Base-by-base conservation (phyloP, 1,140 invertebrate species). In the Drosophila oshimai region DNA sequence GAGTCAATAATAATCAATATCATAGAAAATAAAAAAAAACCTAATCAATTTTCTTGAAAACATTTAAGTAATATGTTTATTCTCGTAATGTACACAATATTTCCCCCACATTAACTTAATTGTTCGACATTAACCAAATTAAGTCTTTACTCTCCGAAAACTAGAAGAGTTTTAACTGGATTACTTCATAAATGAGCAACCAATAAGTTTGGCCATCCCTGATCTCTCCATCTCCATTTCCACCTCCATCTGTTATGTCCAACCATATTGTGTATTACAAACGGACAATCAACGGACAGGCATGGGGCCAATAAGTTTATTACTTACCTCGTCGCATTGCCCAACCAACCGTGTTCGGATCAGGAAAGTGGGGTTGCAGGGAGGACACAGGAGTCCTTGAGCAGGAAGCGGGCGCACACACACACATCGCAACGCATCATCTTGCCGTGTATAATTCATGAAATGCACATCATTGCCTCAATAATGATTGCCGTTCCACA, bases 271-370 rank as follows among this genome's bases (percentile, higher is more conserved):
- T 76, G 54, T 34, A 46, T 60, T 65, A 79, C 60, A 75, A 61
- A 75, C 44, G 71, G 60, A 65, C 80, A 84, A 75, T 86, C 80
- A 79, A 72, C 51, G 44, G 55, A 57, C 58, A 75, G 71, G 60
- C 80, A 58, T 80, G 74, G 80, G 75, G 80, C 81, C 80, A 84
- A 84, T 86, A 86, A 84, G 80, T 84, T 84, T 84, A 86, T 86
- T 84, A 84, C 80, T 86, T 75, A 78, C 80, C 71, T 86, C 80
- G 78, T 50, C 70, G 81, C 81, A 84, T 72, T 84, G 80, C 53
- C 75, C 79, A 86, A 54, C 79, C 74, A 84, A 71, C 57, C 60
- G 58, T 68, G 46, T 3, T n/a, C 10, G 22, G 17, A 20, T n/a
- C 20, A 28, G 18, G 13, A 50, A 18, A 31, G 15, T 10, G 10